These are phyloP conservation scores for Steatocranus sp. DNA, from an alignment of 2,797 vertebrate species.

Conservation along the genomic window DNA sequence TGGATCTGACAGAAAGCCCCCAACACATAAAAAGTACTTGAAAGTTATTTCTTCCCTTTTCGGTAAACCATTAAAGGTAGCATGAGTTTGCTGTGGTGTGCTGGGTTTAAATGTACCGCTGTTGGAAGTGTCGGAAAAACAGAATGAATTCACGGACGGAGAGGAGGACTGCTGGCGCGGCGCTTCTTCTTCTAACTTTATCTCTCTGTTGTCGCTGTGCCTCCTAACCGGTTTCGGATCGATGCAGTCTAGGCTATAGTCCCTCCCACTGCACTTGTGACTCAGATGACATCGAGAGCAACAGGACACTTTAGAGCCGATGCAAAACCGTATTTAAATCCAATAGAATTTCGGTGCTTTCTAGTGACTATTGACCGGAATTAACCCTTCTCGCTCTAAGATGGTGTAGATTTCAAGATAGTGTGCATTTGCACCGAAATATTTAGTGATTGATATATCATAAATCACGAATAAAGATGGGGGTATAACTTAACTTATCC, in stretches of 20 bases:
- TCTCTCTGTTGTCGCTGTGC: neutral
- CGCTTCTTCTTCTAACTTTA: neutral
- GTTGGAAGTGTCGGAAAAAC: neutral
- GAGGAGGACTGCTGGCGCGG: neutral
- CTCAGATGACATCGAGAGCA: neutral
- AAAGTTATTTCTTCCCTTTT: neutral
- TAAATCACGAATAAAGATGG: neutral
- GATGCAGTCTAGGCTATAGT: neutral
- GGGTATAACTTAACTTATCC: neutral
- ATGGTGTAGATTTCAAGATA: neutral
- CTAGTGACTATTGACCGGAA: neutral
- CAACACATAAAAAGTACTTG: neutral
- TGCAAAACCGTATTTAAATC: neutral
- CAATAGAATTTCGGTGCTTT: neutral
- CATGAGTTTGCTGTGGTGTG: neutral
- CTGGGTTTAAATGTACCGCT: neutral
- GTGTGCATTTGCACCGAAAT: neutral
- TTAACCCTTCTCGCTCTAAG: neutral
- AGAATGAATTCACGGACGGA: neutral
- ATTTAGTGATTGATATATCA: neutral
- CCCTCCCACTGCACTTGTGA: slow-evolving; percentile 18
- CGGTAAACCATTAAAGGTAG: neutral
- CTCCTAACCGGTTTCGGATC: neutral
- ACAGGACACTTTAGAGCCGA: neutral
- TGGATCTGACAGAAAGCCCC: neutral